A percentile compares a stretch with the other conserved stretches of the same genome.
These are phyloP conservation scores for Alosa alosa DNA, from an alignment of 2,113 vertebrate species.

Conservation along the genomic window DNA sequence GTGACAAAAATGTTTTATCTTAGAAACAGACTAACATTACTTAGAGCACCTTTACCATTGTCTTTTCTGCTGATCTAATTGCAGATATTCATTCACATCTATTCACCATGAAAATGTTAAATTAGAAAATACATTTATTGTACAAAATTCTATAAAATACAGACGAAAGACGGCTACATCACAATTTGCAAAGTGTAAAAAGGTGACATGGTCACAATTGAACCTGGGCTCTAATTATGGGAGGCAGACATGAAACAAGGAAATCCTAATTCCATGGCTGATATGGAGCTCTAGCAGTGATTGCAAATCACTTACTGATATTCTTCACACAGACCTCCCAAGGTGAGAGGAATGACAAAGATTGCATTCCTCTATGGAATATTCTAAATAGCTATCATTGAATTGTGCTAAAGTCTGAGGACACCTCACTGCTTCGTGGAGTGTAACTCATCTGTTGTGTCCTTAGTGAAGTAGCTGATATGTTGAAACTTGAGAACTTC, in stretches of 20 bases:
- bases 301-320: background rate
- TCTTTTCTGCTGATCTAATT: no score
- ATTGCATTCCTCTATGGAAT: background rate
- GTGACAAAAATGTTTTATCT: no score
- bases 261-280: background rate
- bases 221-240: background rate
- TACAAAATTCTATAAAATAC: background rate
- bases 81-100: no score
- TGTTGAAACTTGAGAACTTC: conserved; percentile 96
- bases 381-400: background rate
- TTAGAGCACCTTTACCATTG: no score
- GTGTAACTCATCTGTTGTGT: background rate
- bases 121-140: background rate
- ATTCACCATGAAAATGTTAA: no score
- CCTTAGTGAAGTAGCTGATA: conserved; percentile 73
- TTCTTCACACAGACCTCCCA: background rate
- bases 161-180: background rate
- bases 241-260: background rate
- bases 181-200: background rate
- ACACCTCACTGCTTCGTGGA: background rate
- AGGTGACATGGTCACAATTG: background rate
- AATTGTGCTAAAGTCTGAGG: background rate
- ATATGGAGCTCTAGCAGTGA: background rate
- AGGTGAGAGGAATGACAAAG: background rate
- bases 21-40: no score